phyloP scores from a whole-genome alignment of 2,113 vertebrate genomes.

The Malurus alboscapulatus region DNA sequence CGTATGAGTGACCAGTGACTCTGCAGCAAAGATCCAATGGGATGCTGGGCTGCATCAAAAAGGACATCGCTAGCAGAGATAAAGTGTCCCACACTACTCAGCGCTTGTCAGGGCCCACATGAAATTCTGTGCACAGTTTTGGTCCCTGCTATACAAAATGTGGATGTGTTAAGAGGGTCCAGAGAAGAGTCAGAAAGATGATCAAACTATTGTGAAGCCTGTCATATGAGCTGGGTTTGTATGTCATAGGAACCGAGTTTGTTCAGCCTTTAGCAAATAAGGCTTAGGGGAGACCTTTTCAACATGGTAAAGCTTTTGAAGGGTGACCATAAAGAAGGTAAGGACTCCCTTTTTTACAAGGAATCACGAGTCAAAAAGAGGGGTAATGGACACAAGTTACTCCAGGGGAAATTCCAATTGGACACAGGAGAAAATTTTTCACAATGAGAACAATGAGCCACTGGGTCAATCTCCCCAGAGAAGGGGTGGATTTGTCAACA shows the following conservation, averaged over 20 bases:
- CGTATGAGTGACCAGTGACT: not conserved
- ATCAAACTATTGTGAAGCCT: not conserved
- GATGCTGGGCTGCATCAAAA: not conserved
- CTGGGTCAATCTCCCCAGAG: not conserved
- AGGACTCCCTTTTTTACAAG: not conserved
- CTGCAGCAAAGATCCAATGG: not conserved
- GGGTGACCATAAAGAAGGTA: not conserved
- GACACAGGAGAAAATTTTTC: not conserved
- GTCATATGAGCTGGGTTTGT: not conserved
- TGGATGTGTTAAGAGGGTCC: not conserved
- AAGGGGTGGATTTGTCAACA: not conserved
- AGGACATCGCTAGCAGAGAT: not conserved
- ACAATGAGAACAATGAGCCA: fast-evolving
- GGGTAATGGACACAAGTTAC: not conserved
- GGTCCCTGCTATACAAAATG: not conserved
- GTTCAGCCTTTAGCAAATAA: not conserved
- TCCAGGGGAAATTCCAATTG: not conserved
- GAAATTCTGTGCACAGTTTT: not conserved
- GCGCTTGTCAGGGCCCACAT: fast-evolving
- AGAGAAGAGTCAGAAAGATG: not conserved
- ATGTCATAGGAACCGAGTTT: not conserved
- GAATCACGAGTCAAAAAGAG: not conserved
- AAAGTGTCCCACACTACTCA: not conserved
- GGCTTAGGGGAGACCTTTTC: not conserved
- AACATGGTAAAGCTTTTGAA: not conserved